Percentiles rank a stretch among this genome's conserved stretches.
phyloP scores from a whole-genome alignment of 2,797 vertebrate genomes.

The Gallinago nigripennis region DNA sequence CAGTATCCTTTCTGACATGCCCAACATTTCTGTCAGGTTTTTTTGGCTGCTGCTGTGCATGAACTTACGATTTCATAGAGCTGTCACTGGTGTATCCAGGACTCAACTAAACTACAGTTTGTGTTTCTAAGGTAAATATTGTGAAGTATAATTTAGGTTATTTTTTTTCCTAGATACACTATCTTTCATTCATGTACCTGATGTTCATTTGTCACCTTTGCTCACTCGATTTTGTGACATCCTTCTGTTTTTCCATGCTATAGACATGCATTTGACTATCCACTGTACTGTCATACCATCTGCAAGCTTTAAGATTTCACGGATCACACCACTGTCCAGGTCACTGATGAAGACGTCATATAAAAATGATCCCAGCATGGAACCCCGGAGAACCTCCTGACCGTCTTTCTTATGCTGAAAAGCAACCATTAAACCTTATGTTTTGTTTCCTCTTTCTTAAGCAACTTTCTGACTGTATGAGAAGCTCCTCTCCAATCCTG shows the following conservation, averaged over 20 bases:
- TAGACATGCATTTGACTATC: neutral
- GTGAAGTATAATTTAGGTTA: neutral
- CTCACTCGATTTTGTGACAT: neutral
- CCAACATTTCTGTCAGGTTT: neutral
- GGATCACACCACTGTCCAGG: neutral
- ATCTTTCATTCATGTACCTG: neutral
- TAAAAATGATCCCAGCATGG: neutral
- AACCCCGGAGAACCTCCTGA: neutral
- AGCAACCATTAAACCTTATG: neutral
- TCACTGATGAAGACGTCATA: neutral
- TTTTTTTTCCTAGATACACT: neutral
- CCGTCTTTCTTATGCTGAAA: neutral
- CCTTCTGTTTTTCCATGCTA: neutral
- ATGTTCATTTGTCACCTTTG: neutral
- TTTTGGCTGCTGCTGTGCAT: neutral
- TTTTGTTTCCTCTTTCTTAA: neutral
- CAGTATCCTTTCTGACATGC: neutral
- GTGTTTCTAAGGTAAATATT: neutral
- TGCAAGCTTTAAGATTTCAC: neutral
- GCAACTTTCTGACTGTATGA: neutral
- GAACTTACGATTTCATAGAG: neutral
- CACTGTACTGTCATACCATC: neutral
- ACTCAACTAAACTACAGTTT: neutral
- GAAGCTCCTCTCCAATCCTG: neutral
- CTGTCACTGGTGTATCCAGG: neutral